phyloP scores from a whole-genome alignment of 2,797 vertebrate genomes.

The Euthynnus affinis region DNA sequence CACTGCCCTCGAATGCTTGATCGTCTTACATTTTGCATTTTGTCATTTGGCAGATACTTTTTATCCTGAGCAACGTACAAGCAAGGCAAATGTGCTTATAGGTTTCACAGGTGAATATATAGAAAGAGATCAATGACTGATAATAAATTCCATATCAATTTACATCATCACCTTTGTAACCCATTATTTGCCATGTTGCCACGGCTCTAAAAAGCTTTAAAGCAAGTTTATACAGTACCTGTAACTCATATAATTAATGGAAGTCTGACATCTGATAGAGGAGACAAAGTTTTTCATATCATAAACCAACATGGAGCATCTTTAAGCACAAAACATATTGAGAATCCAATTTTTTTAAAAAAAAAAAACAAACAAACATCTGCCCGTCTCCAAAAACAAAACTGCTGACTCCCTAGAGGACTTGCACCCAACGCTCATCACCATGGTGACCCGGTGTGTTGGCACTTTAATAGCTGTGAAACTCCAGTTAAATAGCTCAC shows the following conservation, averaged over 20 bases:
- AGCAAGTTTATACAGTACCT: background rate
- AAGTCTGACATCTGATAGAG: background rate
- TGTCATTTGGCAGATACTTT: too few species aligned
- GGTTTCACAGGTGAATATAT: too few species aligned
- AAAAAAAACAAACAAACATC: slow-evolving; percentile 7
- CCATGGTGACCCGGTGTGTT: slow-evolving; percentile 65
- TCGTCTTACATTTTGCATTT: too few species aligned
- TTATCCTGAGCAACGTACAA: too few species aligned
- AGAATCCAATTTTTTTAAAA: background rate
- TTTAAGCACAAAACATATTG: background rate
- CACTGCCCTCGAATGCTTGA: too few species aligned
- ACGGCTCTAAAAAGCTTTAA: background rate
- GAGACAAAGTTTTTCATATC: too few species aligned
- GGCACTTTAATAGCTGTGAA: slow-evolving; percentile 78
- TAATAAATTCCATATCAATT: background rate
- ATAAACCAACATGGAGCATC: too few species aligned
- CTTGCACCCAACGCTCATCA: slow-evolving; percentile 21
- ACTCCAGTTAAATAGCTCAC: slow-evolving; percentile 77
- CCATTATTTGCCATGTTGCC: background rate
- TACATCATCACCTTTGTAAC: background rate
- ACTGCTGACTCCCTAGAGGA: slow-evolving; percentile 50
- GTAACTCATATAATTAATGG: background rate
- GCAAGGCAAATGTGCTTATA: too few species aligned
- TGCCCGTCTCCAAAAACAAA: slow-evolving; percentile 9
- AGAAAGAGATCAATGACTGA: background rate